phyloP scores from a whole-genome alignment of 2,888 invertebrate species.

The Leptinotarsa rubiginosa region DNA sequence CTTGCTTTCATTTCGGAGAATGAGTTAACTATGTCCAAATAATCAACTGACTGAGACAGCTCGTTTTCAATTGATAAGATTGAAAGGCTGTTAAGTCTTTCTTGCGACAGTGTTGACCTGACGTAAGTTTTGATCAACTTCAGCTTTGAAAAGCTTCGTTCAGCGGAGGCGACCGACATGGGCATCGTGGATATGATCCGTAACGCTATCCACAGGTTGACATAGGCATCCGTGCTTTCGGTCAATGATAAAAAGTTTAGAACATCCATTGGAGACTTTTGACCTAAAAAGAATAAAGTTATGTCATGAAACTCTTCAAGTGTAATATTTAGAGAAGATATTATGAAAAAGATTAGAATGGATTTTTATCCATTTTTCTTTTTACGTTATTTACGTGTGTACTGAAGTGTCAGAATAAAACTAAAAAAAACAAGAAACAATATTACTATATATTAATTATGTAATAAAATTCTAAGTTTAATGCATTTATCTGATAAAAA shows the following conservation, averaged over 20 bases:
- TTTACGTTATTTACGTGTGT: too few relatives aligned
- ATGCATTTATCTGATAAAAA: too few relatives aligned
- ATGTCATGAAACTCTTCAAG: too few relatives aligned
- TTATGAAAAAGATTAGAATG: too few relatives aligned
- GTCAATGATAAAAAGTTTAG: background rate
- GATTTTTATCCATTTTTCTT: too few relatives aligned
- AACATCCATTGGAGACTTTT: background rate
- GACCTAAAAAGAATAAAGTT: background rate
- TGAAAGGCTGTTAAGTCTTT: slow-evolving; percentile 14
- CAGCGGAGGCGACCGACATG: slow-evolving; percentile 1
- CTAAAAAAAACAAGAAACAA: too few relatives aligned
- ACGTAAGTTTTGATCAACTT: slow-evolving; percentile 5
- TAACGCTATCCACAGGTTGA: slow-evolving; percentile 1
- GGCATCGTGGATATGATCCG: background rate
- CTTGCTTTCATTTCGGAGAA: slow-evolving; percentile 14
- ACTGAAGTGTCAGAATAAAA: too few relatives aligned
- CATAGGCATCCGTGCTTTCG: slow-evolving; percentile 2
- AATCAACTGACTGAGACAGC: slow-evolving; percentile 12
- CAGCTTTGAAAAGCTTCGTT: slow-evolving; percentile 17
- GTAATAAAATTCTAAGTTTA: too few relatives aligned
- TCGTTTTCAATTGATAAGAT: slow-evolving; percentile 12
- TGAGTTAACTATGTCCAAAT: background rate
- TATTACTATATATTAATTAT: too few relatives aligned
- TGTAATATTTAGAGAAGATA: too few relatives aligned
- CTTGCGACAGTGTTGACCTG: slow-evolving; percentile 14